Evolutionary conservation across 1,140 invertebrate species (phyloP), one percentile per base, ranked within the genome.

Genomic region (Helicoverpa armigera): DNA sequence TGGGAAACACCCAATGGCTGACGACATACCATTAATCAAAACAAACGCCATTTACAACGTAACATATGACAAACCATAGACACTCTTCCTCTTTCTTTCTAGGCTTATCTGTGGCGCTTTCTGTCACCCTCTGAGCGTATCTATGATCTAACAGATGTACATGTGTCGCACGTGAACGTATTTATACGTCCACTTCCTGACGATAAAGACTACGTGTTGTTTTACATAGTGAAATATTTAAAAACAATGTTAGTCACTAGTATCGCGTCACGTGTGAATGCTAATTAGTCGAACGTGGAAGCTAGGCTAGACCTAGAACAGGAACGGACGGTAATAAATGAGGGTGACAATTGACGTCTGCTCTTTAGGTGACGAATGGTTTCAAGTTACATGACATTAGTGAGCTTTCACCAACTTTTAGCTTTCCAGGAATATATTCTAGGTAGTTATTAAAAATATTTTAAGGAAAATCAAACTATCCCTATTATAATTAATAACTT

Each of bases 81-180:
- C 9, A 65, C 18, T 31, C 75, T 67, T 77, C 75, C 75, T 77
- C 12, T 50, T 65, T 50, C 75, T 65, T 67, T 77, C 75, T 53
- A 35, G 23, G 75, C 60, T 77, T 77, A 67, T 77, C 75, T 16
- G 29, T 61, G 5, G 43, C 12, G 61, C 53, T 61, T 75, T 43
- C 53, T 56, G 72, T 74, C 53, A 18, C 35, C 16, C 10, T 29
- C 43, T 1, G 23, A 63, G 60, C 61, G 35, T 77, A 54, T 77
- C 74, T 77, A 67, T 35, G 11, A 77, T 50, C 35, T 61, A 75
- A 75, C 35, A 35, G 70, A 56, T 56, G 13, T 43, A 13, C 58
- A 35, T 67, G 10, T 54, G 50, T 18, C 7, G 18, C 61, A 67
- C 23, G 61, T 77, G 73, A 51, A 63, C 23, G 51, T 74, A 58